These are phyloP conservation scores for Tetranychus cinnabarinus DNA, from an alignment of 1,140 invertebrate species.

Conservation along the genomic window DNA sequence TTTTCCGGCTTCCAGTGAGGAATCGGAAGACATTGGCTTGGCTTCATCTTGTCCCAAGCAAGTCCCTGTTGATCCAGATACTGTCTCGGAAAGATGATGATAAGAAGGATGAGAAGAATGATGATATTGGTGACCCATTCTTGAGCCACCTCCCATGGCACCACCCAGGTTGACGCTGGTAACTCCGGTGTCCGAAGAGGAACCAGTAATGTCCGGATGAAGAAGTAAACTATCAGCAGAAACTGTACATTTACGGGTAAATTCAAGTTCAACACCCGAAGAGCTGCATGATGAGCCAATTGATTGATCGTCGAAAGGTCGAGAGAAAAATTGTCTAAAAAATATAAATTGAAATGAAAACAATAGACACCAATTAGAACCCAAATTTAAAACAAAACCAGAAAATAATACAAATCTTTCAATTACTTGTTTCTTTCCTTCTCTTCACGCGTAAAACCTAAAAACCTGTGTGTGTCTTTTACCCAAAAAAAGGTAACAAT, in stretches of 20 bases:
- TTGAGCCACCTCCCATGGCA: background rate
- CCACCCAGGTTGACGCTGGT: background rate
- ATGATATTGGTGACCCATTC: too few species aligned
- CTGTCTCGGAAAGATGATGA: too few species aligned
- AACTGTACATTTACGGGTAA: conserved; percentile 13
- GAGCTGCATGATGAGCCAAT: conserved; percentile 4
- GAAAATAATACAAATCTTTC: background rate
- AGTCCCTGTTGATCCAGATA: background rate
- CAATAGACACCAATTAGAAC: background rate
- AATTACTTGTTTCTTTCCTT: background rate
- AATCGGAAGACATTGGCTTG: background rate
- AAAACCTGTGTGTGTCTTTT: background rate
- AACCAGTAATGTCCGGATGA: conserved; percentile 1
- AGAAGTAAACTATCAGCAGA: conserved; percentile 11
- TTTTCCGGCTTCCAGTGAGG: background rate
- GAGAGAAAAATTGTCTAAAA: background rate
- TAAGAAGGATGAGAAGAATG: too few species aligned
- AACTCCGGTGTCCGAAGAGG: background rate
- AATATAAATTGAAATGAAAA: background rate
- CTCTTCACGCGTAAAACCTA: background rate
- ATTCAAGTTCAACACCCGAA: conserved; percentile 13
- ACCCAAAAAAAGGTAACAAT: too few species aligned
- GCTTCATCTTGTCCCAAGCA: background rate
- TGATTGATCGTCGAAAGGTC: conserved; percentile 2
- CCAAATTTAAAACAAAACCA: background rate